A percentile compares a stretch with the other conserved stretches of the same genome.
Evolutionary conservation across 1,140 invertebrate genomes (phyloP).

Genomic region (Theocolax elegans): DNA sequence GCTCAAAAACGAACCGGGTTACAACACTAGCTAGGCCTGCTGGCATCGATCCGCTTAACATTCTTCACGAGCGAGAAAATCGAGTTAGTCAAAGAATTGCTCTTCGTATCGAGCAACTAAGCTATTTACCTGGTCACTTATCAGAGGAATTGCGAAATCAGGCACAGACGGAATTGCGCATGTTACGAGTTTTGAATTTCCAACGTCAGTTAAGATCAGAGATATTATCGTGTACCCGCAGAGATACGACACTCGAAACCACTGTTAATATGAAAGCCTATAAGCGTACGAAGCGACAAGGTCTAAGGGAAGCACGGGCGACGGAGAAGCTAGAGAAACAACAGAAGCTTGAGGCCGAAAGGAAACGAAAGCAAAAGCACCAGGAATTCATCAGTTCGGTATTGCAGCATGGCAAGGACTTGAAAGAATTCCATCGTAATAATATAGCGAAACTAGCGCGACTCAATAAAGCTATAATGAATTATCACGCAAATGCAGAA

Average conservation of each 20-base stretch:
- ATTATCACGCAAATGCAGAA: constrained; percentile 97
- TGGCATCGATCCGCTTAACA: constrained; percentile 91
- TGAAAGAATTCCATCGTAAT: constrained; percentile 96
- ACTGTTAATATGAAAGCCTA: constrained; percentile 97
- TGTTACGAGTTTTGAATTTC: constrained; percentile 92
- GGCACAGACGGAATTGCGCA: constrained; percentile 94
- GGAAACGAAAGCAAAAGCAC: constrained; percentile 94
- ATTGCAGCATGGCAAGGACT: constrained; percentile 96
- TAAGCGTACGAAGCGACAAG: constrained; percentile 94
- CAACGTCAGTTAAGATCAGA: constrained; percentile 90
- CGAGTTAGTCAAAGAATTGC: constrained; percentile 85
- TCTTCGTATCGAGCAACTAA: constrained; percentile 83
- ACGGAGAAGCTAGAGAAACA: constrained; percentile 99
- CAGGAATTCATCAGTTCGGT: constrained; percentile 95
- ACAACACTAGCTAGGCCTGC: constrained; percentile 91
- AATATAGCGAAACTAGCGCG: constrained; percentile 87
- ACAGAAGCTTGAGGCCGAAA: constrained; percentile 96
- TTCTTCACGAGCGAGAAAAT: constrained; percentile 95
- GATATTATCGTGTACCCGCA: constrained; percentile 79
- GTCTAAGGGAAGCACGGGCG: constrained; percentile 92
- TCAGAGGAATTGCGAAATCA: constrained; percentile 91
- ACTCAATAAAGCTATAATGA: constrained; percentile 94
- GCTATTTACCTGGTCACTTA: constrained; percentile 87
- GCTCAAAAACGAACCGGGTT: constrained; percentile 80
- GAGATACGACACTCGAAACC: constrained; percentile 95